Percentiles rank a stretch among this genome's conserved stretches.
Conservation (phyloP, 2,797 vertebrate species). For the Pelodytes ibericus region DNA sequence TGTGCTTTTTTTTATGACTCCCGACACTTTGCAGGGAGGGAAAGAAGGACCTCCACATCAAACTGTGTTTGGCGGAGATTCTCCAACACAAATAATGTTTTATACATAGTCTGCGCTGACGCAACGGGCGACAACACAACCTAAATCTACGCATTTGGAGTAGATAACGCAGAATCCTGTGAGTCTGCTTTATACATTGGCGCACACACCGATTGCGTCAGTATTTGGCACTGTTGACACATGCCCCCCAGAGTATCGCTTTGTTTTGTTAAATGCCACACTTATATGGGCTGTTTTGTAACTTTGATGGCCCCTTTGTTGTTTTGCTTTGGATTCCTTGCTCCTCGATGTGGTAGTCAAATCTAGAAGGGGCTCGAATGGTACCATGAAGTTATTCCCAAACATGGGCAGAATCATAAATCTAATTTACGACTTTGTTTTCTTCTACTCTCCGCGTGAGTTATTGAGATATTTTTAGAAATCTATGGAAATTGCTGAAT, state of each 20-base stretch:
- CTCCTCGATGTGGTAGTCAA: not conserved
- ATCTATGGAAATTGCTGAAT: constrained; percentile 10
- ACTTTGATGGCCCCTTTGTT: not conserved
- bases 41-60: too few relatives aligned
- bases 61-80: too few relatives aligned
- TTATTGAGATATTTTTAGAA: constrained; percentile 21
- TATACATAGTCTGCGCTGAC: too few relatives aligned
- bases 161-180: too few relatives aligned
- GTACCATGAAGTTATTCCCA: not conserved
- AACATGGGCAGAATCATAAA: constrained; percentile 31
- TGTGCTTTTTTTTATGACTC: too few relatives aligned
- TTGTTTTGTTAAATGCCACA: not conserved
- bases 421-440: constrained; percentile 22
- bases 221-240: too few relatives aligned
- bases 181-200: too few relatives aligned
- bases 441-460: not conserved
- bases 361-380: not conserved
- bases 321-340: not conserved
- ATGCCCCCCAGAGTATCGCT: not conserved
- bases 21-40: too few relatives aligned
- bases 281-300: not conserved
- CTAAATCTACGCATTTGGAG: too few relatives aligned
- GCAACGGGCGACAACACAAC: too few relatives aligned
- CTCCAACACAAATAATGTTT: too few relatives aligned
- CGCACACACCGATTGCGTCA: too few relatives aligned